Evolutionary conservation across 2,888 invertebrate species (phyloP), one percentile per base, ranked within the genome.

Genomic region (Archips xylosteana): DNA sequence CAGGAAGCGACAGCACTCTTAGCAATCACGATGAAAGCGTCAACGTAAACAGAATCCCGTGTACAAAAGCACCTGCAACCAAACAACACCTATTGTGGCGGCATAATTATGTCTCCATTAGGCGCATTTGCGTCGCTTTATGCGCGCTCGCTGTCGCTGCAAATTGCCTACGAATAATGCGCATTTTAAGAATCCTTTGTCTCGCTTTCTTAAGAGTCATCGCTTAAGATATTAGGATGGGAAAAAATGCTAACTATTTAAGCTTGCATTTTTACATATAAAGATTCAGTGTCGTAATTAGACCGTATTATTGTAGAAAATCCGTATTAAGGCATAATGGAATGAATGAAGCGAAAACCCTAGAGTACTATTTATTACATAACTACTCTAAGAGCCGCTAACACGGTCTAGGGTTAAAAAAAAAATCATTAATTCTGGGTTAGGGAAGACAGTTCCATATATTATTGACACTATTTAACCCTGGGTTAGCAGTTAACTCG

Each of bases 31-130:
- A 15, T 36, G 34, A 47, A 70, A 64, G 65, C 47, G 36, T 34
- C 42, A 34, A 10, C 15, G 34, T 36, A 57, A 64, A 70, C 70
- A 59, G 59, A 59, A 32, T 59, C 63, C 36, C 68, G 62, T 51
- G 34, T 47, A 69, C 68, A 64, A 59, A 63, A 64, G 42, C 68
- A 69, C 68, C 73, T 69, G 68, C 68, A 63, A 67, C 42, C 32
- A 36, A 63, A 57, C 47, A 73, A 42, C 63, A 68, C 59, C 68
- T 68, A 68, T 73, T 73, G 73, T 66, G 47, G 47, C 59, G 68
- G 49, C 68, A 32, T 68, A 73, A 73, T 73, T 69, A 73, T 64
- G 73, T 68, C 63, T 72, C 72, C 72, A 72, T 72, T 68, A 73
- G 72, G 68, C 62, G 47, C 72, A 63, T 64, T 73, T 51, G 63